These are phyloP conservation scores for Agelaius phoeniceus DNA, from an alignment of 2,113 vertebrate genomes.

Conservation along the genomic window DNA sequence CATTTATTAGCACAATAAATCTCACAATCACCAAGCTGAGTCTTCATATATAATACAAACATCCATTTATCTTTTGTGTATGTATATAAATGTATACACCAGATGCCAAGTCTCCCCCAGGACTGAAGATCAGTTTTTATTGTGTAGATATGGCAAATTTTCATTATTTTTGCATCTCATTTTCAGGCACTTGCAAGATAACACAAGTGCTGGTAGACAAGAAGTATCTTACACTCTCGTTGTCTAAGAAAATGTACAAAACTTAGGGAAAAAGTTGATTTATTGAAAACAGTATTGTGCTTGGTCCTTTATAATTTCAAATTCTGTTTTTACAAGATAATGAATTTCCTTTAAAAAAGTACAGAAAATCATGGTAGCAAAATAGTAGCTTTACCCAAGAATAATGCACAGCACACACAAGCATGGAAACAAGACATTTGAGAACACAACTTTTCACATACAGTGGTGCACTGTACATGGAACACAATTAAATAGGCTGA, in stretches of 20 bases:
- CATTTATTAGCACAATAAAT: not conserved
- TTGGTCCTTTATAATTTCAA: not conserved
- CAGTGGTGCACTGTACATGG: not conserved
- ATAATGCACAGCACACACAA: not conserved
- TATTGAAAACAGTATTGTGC: conserved; percentile 28
- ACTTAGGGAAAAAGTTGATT: not conserved
- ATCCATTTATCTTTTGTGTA: not conserved
- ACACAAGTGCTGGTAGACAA: not conserved
- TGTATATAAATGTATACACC: not conserved
- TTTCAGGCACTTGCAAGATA: not conserved
- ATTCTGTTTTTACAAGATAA: not conserved
- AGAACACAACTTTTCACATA: not conserved
- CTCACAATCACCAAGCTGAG: not conserved
- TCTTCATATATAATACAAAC: not conserved
- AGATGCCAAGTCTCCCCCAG: not conserved
- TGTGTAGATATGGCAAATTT: not conserved
- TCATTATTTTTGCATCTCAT: not conserved
- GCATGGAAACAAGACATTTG: not conserved
- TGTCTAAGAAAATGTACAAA: not conserved
- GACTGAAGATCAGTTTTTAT: not conserved
- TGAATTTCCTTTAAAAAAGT: not conserved
- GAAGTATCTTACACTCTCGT: not conserved
- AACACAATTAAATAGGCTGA: not conserved
- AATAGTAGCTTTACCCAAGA: conserved; percentile 4
- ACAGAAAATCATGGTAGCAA: conserved; percentile 17